phyloP scores from a whole-genome alignment of 2,113 vertebrate species.

The Mesoclemmys tuberculata region DNA sequence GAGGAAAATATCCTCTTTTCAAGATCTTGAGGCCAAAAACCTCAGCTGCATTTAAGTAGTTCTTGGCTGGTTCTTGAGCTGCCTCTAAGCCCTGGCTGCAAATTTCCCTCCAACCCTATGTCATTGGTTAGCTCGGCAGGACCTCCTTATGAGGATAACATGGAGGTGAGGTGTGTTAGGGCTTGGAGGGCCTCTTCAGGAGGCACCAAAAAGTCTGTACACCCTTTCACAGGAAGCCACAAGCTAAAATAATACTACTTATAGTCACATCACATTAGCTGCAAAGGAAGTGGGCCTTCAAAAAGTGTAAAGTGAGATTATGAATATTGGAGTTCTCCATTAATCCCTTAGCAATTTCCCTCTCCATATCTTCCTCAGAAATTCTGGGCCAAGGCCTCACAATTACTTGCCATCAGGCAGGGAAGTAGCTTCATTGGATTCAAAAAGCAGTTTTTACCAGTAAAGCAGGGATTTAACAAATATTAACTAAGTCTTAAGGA shows the following conservation, averaged over 20 bases:
- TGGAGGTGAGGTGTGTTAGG: background rate
- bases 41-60: background rate
- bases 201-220: background rate
- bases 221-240: background rate
- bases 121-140: background rate
- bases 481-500: background rate
- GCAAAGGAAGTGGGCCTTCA: background rate
- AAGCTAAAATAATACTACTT: background rate
- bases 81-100: background rate
- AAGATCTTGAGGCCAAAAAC: background rate
- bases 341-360: background rate
- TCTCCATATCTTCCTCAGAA: background rate
- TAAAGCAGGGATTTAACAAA: background rate
- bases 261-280: background rate
- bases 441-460: background rate
- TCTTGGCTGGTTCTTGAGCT: background rate
- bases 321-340: background rate
- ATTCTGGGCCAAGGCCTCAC: background rate
- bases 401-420: background rate
- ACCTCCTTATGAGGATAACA: background rate
- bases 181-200: background rate
- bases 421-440: background rate
- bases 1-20: background rate
- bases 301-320: background rate
- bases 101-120: background rate